Conservation (phyloP, 2,113 vertebrate genomes). For the Engystomops pustulosus region DNA sequence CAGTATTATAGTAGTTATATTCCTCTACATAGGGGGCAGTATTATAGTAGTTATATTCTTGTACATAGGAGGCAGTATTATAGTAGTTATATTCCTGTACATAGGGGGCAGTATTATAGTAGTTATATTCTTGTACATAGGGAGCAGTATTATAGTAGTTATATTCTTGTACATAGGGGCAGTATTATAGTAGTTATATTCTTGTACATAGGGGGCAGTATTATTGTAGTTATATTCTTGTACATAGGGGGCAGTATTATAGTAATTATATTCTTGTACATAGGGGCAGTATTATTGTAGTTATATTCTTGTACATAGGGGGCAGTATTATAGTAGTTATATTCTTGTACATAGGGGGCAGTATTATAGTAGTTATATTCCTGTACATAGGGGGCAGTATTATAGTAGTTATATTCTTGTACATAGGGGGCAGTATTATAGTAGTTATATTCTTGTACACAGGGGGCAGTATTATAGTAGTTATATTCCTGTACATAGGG, state of each 20-base stretch:
- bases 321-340: neutral
- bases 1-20: no score
- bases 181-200: neutral
- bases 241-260: neutral
- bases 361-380: constrained; percentile 6
- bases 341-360: neutral
- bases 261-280: neutral
- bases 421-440: no score
- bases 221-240: neutral
- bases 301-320: neutral
- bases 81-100: neutral
- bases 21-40: no score
- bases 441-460: no score
- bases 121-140: neutral
- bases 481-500: no score
- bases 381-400: neutral
- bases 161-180: neutral
- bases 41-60: no score
- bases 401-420: neutral
- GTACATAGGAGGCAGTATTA: no score
- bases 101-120: no score
- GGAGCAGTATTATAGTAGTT: neutral
- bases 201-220: neutral
- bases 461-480: no score
- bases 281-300: neutral